These are phyloP conservation scores for Macrostomum lignano DNA, from an alignment of 1,140 invertebrate genomes.

Conservation along the genomic window DNA sequence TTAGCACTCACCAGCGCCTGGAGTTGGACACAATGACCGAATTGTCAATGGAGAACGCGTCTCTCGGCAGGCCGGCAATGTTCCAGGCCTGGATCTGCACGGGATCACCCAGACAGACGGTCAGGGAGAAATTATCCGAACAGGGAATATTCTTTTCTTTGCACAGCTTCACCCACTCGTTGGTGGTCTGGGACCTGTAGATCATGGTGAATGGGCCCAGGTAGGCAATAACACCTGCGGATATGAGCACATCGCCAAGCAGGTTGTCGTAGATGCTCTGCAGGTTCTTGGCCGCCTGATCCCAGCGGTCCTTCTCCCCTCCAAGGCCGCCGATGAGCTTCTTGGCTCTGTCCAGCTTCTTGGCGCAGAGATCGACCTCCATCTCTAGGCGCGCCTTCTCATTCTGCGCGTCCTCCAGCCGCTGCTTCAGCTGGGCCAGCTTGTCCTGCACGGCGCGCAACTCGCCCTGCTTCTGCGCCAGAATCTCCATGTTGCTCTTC, in stretches of 20 bases:
- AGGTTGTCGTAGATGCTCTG: conserved; percentile 47
- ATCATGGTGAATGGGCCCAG: conserved; percentile 58
- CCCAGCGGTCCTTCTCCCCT: conserved; percentile 38
- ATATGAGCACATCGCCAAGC: conserved; percentile 54
- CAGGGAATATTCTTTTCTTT: conserved; percentile 40
- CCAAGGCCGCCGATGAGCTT: conserved; percentile 29
- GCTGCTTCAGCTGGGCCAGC: conserved; percentile 32
- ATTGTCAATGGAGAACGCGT: conserved; percentile 65
- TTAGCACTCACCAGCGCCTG: conserved; percentile 10
- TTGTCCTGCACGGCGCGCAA: conserved; percentile 44
- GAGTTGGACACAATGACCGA: conserved; percentile 51
- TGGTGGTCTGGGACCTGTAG: conserved; percentile 37
- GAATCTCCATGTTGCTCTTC: conserved; percentile 42
- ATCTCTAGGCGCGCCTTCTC: conserved; percentile 36
- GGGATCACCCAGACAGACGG: conserved; percentile 46
- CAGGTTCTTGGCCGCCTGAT: conserved; percentile 40
- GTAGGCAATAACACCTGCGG: conserved; percentile 59
- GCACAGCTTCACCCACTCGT: conserved; percentile 37
- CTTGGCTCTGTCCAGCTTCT: conserved; percentile 24
- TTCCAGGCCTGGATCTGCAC: conserved; percentile 52
- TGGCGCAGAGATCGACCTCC: conserved; percentile 24
- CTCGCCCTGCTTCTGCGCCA: conserved; percentile 14
- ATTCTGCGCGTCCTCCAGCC: conserved; percentile 35
- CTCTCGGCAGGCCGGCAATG: conserved; percentile 54
- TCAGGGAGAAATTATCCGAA: conserved; percentile 41